Evolutionary conservation across 2,888 invertebrate genomes (phyloP), one percentile per base, ranked within the genome.

Genomic region (Lasioglossum lativentre): DNA sequence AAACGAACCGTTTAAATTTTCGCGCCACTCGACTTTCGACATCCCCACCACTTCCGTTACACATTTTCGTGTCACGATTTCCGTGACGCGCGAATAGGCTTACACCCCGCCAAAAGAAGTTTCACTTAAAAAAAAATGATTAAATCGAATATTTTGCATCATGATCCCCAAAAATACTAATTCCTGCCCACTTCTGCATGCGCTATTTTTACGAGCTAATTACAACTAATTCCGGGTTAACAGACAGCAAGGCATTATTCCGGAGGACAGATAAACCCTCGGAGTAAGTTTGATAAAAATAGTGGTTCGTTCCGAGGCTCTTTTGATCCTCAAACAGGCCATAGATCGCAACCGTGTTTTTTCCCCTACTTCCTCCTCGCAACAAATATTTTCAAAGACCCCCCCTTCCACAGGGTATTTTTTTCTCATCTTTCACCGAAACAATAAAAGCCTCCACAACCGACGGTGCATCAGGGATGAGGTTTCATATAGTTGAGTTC

Each of bases 401-500:
- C 82, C 84, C 68, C 82, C 85, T 76, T 82, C 83, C 66, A 27
- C 73, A 45, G 75, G 77, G 45, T 75, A 72, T 30, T 84, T 70
- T 30, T 73, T 74, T 76, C 82, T 76, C 66, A 59, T 73, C 82
- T 86, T 82, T 80, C 80, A 83, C 84, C 56, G 88, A 90, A 92
- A 93, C 93, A 93, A 94, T 93, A 93, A 93, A 93, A 93, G 92
- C 92, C 92, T 89, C 89, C 89, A 89, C 90, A 86, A 85, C 82
- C 81, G 78, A 40, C 76, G 83, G 86, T 85, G 78, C 91, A 90
- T 89, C 88, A 88, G 90, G 89, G 84, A 90, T 85, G 89, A 78
- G 85, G 90, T 91, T 92, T 92, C 92, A 93, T 93, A 93, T 91
- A 90, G 92, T 92, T 91, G 92, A 92, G 91, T 93, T 93, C 93